Conservation (phyloP, 2,113 vertebrate genomes). For the Argyrosomus japonicus region DNA sequence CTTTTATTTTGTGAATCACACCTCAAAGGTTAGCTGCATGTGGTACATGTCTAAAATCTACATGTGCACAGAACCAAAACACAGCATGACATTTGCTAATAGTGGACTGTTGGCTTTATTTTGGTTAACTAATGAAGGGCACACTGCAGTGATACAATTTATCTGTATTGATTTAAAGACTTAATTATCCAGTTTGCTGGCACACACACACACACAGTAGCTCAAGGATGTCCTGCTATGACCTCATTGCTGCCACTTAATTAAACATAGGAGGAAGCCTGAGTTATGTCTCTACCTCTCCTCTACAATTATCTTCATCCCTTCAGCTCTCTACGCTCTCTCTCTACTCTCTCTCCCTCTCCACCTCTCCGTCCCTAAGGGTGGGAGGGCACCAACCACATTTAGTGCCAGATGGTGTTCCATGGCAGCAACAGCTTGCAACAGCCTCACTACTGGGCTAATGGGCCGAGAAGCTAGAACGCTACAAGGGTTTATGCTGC, state of each 20-base stretch:
- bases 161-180: conserved; percentile 31
- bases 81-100: background rate
- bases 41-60: background rate
- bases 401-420: conserved; percentile 75
- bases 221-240: conserved; percentile 44
- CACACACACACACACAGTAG: background rate
- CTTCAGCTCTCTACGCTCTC: background rate
- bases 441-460: conserved; percentile 62
- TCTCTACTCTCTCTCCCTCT: background rate
- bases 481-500: conserved; percentile 46
- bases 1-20: conserved; percentile 5
- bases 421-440: conserved; percentile 75
- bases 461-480: conserved; percentile 60
- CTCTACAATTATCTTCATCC: conserved; percentile 27
- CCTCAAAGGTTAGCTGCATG: conserved; percentile 6
- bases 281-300: conserved; percentile 37
- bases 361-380: conserved; percentile 50
- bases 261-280: conserved; percentile 63
- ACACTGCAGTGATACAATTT: conserved; percentile 18
- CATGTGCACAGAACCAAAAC: background rate
- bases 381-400: conserved; percentile 62
- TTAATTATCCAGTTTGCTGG: conserved; percentile 15
- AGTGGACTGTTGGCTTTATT: background rate
- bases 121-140: conserved; percentile 14
- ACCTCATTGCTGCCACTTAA: conserved; percentile 54